phyloP scores from a whole-genome alignment of 2,113 vertebrate genomes.

The Oncorhynchus gorbuscha region DNA sequence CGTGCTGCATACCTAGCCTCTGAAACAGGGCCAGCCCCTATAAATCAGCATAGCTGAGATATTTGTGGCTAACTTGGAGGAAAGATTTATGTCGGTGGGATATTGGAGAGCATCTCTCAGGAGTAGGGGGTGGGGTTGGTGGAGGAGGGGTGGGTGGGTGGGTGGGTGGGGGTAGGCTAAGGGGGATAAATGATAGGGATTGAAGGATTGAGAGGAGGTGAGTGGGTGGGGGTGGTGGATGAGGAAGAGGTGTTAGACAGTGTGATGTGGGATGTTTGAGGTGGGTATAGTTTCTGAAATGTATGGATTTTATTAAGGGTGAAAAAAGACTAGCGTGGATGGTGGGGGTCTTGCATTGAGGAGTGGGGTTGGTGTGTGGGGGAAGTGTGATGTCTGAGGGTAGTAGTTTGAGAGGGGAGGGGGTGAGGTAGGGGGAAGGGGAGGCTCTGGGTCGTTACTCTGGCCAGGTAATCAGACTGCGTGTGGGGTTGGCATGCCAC shows the following conservation, averaged over 20 bases:
- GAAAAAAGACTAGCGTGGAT: neutral
- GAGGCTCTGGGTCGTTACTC: constrained; percentile 23
- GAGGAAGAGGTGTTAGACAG: constrained; percentile 17
- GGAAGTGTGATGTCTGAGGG: constrained; percentile 2
- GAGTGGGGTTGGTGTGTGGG: neutral
- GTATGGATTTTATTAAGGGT: neutral
- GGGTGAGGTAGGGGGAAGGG: constrained; percentile 3
- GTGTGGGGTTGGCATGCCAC: too few species aligned
- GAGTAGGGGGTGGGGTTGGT: constrained; percentile 43
- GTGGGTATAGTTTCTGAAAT: neutral
- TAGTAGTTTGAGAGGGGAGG: constrained; percentile 20
- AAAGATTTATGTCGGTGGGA: constrained; percentile 77
- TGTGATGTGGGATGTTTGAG: constrained; percentile 4
- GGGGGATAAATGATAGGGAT: constrained; percentile 41
- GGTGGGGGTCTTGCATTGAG: neutral
- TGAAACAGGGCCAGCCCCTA: constrained; percentile 60
- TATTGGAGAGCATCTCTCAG: constrained; percentile 66
- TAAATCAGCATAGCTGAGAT: constrained; percentile 82
- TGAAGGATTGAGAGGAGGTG: neutral
- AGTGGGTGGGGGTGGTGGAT: constrained; percentile 30
- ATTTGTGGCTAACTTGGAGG: constrained; percentile 74
- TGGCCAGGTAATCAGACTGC: constrained; percentile 36
- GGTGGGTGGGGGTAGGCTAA: neutral
- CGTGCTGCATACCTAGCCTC: constrained; percentile 59
- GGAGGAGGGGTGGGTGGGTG: neutral